A percentile compares a stretch with the other conserved stretches of the same genome.
Evolutionary conservation across 2,797 vertebrate genomes (phyloP).

Genomic region (Spinus olivaceus): DNA sequence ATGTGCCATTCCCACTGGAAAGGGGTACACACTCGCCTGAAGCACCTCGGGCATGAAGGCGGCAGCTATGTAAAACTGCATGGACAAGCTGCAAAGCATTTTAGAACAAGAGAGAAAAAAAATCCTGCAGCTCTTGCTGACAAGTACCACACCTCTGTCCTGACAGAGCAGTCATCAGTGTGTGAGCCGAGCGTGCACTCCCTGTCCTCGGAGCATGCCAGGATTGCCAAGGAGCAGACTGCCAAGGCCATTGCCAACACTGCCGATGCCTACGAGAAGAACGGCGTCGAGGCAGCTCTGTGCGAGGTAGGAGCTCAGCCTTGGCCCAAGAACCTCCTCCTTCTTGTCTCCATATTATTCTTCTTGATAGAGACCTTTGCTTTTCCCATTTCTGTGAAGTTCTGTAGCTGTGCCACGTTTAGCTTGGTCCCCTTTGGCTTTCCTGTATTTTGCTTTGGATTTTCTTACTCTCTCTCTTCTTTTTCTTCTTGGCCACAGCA

Average conservation of each 20-base stretch:
- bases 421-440: not conserved
- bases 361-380: not conserved
- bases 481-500: conserved; percentile 55
- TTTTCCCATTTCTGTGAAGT: not conserved
- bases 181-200: conserved; percentile 47
- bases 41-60: not conserved
- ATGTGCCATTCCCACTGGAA: not conserved
- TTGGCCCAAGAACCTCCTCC: not conserved
- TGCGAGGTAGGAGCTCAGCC: conserved; percentile 63
- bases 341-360: not conserved
- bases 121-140: accelerated
- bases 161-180: conserved; percentile 47
- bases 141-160: not conserved
- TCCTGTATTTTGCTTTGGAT: not conserved
- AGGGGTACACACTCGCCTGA: accelerated
- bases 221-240: conserved; percentile 75
- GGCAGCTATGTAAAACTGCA: not conserved
- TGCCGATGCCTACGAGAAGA: conserved; percentile 58
- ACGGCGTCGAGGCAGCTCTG: conserved; percentile 64
- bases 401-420: not conserved
- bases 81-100: not conserved
- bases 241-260: conserved; percentile 74
- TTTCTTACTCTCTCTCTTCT: conserved; percentile 27
- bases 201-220: conserved; percentile 71
- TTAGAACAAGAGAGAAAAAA: not conserved